Evolutionary conservation across 2,888 invertebrate species (phyloP), one percentile per base, ranked within the genome.

Genomic region (Heliconius ethilla): DNA sequence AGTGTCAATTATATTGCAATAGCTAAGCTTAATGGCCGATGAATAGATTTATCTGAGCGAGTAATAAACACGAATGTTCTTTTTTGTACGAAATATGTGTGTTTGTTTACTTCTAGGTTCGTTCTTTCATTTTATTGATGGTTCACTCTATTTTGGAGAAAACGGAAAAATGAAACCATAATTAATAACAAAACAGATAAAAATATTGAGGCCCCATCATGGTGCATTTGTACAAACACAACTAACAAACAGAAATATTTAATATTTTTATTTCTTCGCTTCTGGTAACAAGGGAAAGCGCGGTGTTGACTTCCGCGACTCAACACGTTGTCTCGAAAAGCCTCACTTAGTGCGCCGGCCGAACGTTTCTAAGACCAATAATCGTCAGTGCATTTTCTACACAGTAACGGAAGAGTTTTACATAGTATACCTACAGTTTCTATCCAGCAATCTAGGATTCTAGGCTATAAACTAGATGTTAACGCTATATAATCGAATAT

Each of bases 1-100:
- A 81, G 59, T 75, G 65, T 65, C 59, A 80, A 79, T 80, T 76
- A 80, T 70, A 70, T 73, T 37, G 69, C 51, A 79, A 40, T 67
- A 78, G 59, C 9, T 69, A 77, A 59, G 25, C 29, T 77, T 74
- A 74, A 77, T 67, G 55, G 59, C 59, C 72, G 72, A 59, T 72
- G 59, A 72, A 72, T 72, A 72, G 72, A 72, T 72, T 72, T 72
- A 37, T 72, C 33, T 59, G n/a, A 33, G 59, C 72, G 55, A n/a
- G 59, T 72, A 59, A 59, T 72, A 72, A 72, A 72, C 22, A 59
- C 55, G 55, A 72, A 37, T 59, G 33, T 59, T 15, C n/a, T 37
- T 59, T 72, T 72, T 25, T 55, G n/a, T 59, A 33, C 9, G 13
- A 33, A 15, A 25, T n/a, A 29, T 51, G 15, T 63, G 27, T 15